Conservation (phyloP, 2,113 vertebrate species). For the Herpailurus yagouaroundi region DNA sequence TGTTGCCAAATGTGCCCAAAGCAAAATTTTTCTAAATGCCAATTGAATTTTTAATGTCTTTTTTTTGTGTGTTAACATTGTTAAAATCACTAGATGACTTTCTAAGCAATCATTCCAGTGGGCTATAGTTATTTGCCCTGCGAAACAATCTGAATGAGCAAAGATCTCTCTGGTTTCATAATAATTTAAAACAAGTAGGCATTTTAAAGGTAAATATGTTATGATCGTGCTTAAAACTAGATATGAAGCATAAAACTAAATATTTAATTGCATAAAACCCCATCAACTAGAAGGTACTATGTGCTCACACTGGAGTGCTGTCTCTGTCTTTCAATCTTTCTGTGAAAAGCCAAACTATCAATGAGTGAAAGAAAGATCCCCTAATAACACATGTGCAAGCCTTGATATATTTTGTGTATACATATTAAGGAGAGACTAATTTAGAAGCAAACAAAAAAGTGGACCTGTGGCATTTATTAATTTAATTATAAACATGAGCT, state of each 20-base stretch:
- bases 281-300: neutral
- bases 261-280: neutral
- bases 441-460: neutral
- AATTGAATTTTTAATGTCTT: constrained; percentile 40
- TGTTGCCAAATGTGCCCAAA: constrained; percentile 49
- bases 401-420: neutral
- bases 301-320: neutral
- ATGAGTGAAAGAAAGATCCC: neutral
- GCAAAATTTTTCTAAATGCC: constrained; percentile 34
- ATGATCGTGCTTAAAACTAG: constrained; percentile 3
- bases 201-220: constrained; percentile 47
- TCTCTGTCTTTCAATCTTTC: neutral
- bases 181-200: neutral
- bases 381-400: neutral
- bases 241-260: neutral
- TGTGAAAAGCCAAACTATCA: neutral
- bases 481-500: neutral
- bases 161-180: neutral
- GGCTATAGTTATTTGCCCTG: neutral
- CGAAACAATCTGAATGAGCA: neutral
- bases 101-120: constrained; percentile 24
- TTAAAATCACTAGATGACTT: constrained; percentile 48
- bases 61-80: constrained; percentile 54
- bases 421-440: neutral
- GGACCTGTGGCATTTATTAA: neutral